Evolutionary conservation across 2,113 vertebrate genomes (phyloP), one percentile per base, ranked within the genome.

Genomic region (Pelodiscus sinensis): DNA sequence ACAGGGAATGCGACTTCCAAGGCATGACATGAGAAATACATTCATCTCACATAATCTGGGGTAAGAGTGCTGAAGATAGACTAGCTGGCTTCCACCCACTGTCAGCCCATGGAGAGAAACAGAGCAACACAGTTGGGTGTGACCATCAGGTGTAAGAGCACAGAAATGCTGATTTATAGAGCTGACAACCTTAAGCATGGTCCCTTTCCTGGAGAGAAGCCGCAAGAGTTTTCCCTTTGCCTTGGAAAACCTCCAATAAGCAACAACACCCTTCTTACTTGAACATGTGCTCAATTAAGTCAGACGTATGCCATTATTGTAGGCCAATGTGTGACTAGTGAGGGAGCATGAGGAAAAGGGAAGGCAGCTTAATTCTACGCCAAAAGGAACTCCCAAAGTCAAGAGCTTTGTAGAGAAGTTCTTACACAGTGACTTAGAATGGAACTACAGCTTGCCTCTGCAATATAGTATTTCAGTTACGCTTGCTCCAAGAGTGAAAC

Each of bases 71-170:
- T 97, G 96, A 95, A 96, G 96, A 97, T 79, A 97, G 96, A 96
- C 96, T 97, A 97, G 94, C 94, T 97, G 96, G 96, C 96, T 96
- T 97, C 96, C 95, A 97, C 96, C 96, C 96, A 96, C 96, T 96
- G 96, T 96, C 96, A 96, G 96, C 96, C 94, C 96, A 97, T 96
- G 96, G 96, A 97, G 96, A 97, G 94, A 97, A 96, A 97, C 96
- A 97, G 65, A 97, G 96, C 96, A 97, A 97, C 93, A 96, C 96
- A 96, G 96, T 95, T 95, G 96, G 96, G 96, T 95, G 96, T 97
- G 96, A 96, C 96, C 93, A 97, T 96, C 96, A 92, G 90, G 88
- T 96, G 95, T 86, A 94, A 95, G 95, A 95, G 96, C 75, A 97
- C 3, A 94, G 92, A 96, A 96, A 90, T 94, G 93, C 92, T 84